These are phyloP conservation scores for Limnephilus lunatus DNA, from an alignment of 2,888 invertebrate species.

Conservation along the genomic window DNA sequence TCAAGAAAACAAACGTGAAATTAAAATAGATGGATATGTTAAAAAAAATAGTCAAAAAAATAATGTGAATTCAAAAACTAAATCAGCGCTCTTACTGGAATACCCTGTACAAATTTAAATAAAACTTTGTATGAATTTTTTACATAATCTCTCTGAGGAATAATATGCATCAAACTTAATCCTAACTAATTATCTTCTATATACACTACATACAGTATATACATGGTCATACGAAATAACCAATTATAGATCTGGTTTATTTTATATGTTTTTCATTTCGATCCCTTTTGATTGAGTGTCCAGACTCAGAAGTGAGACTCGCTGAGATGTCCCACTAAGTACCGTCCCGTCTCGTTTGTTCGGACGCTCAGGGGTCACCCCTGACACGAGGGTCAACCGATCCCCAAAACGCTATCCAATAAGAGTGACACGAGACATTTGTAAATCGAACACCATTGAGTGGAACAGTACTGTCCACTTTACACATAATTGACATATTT, in stretches of 20 bases:
- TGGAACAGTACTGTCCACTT: not conserved
- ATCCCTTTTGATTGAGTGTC: not conserved
- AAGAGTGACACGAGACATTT: conserved; percentile 35
- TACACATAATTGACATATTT: not conserved
- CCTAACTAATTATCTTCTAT: not conserved
- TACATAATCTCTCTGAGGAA: too few species aligned
- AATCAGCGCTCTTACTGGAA: too few species aligned
- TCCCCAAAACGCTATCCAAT: conserved; percentile 47
- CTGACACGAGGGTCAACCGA: conserved; percentile 18
- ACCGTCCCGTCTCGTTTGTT: conserved; percentile 26
- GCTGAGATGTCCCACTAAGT: not conserved
- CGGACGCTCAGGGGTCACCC: conserved; percentile 44
- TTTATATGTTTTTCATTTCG: not conserved
- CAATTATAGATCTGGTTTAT: not conserved
- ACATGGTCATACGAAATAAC: not conserved
- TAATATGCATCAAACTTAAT: too few species aligned
- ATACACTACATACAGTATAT: not conserved
- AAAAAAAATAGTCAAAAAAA: too few species aligned
- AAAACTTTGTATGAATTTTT: too few species aligned
- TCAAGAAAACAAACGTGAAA: too few species aligned
- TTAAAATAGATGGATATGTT: too few species aligned
- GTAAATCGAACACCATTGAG: conserved; percentile 28
- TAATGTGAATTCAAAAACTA: too few species aligned
- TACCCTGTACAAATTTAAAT: too few species aligned
- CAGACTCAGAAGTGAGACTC: too few species aligned